Percentiles rank a stretch among this genome's conserved stretches.
These are phyloP conservation scores for Amniataba percoides DNA, from an alignment of 2,797 vertebrate genomes.

Conservation along the genomic window DNA sequence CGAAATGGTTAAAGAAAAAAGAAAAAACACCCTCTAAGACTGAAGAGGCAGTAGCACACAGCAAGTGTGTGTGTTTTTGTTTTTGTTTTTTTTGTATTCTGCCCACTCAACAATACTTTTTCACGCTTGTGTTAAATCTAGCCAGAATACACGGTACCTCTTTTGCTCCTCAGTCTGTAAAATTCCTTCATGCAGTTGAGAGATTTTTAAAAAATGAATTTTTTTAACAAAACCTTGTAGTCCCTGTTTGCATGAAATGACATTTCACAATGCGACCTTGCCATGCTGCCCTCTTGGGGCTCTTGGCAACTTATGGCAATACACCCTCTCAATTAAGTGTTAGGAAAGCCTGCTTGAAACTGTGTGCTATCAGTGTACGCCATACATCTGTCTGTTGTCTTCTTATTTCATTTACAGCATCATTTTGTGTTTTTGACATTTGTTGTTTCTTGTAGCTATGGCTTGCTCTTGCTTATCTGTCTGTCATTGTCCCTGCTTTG, in stretches of 20 bases:
- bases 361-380: slow-evolving; percentile 16
- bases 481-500: slow-evolving; percentile 56
- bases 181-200: not conserved
- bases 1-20: not conserved
- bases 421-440: slow-evolving; percentile 39
- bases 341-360: slow-evolving; percentile 8
- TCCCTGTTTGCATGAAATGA: not conserved
- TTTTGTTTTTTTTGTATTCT: slow-evolving; percentile 7
- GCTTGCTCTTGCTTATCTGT: slow-evolving; percentile 57
- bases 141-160: not conserved
- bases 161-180: not conserved
- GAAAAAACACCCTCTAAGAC: not conserved
- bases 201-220: no score
- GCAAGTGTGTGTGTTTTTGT: no score
- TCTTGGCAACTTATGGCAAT: slow-evolving; percentile 8
- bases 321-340: slow-evolving; percentile 1
- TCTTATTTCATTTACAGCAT: slow-evolving; percentile 58
- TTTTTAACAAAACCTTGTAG: not conserved
- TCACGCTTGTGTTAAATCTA: not conserved
- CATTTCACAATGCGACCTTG: not conserved
- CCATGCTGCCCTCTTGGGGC: slow-evolving; percentile 7
- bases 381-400: slow-evolving; percentile 47
- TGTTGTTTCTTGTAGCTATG: slow-evolving; percentile 47
- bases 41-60: not conserved
- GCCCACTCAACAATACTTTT: not conserved